Evolutionary conservation across 1,140 invertebrate species (phyloP), one percentile per base, ranked within the genome.

Genomic region (Aphis gossypii): DNA sequence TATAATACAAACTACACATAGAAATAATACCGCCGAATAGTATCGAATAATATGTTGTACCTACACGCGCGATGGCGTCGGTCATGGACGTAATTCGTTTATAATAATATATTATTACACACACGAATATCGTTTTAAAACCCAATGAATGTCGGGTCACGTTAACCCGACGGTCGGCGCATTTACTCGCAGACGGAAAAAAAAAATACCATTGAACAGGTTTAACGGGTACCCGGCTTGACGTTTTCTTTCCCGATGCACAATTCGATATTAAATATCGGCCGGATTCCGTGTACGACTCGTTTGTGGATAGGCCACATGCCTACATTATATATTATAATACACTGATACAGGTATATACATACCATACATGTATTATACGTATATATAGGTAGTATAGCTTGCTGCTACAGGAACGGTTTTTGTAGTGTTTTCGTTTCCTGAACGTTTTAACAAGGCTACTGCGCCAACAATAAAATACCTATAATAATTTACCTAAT

Each of bases 141-240:
- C n/a, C 87, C 87, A 89, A 56, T 56, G 87, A 89, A 21, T 84
- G 82, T 54, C n/a, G 87, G n/a, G 86, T 48, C 44, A 21, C 14
- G 46, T 87, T n/a, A 56, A 89, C 48, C 86, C 86, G 86, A 30
- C 35, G 38, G 88, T 18, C 89, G 38, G 56, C 38, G 51, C 51
- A 35, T 88, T 48, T 88, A 89, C 35, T 38, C 20, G 51, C 8
- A 30, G 30, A 89, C 48, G 35, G 25, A 7, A 54, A 90, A 90
- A 90, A 35, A 92, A 92, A 92, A 92, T 92, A 92, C 68, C 90
- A 35, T 30, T 18, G 82, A 93, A 93, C 92, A 56, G 92, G 92
- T 93, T 93, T 93, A 54, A 93, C 92, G 92, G 68, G 92, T 93
- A 25, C 21, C 25, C 56, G 51, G n/a, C 6, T 30, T 25, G 23